phyloP scores from a whole-genome alignment of 2,888 invertebrate genomes.

The Agelastica alni region DNA sequence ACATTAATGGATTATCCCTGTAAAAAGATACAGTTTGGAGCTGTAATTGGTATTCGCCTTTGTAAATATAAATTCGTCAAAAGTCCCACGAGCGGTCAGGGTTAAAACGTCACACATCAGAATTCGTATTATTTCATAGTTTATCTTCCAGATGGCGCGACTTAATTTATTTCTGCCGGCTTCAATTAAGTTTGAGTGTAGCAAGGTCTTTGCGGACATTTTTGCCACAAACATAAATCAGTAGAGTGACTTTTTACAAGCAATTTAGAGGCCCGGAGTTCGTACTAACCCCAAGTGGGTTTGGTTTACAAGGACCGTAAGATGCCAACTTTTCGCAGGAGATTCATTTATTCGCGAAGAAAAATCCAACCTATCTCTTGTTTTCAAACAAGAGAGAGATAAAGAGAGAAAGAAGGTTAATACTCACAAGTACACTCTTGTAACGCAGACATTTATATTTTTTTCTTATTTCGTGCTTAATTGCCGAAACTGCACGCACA shows the following conservation, averaged over 20 bases:
- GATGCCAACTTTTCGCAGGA: conserved; percentile 23
- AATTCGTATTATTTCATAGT: conserved; percentile 17
- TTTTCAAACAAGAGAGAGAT: too few relatives aligned
- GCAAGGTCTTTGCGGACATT: conserved; percentile 24
- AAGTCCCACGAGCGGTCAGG: not conserved
- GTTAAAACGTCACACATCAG: conserved; percentile 6
- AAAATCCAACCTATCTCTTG: conserved; percentile 16
- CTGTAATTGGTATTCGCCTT: too few relatives aligned
- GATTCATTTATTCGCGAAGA: conserved; percentile 23
- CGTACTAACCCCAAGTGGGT: conserved; percentile 28
- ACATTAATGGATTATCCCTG: too few relatives aligned
- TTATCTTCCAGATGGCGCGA: conserved; percentile 6
- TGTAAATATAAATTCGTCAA: not conserved
- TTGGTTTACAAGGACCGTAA: conserved; percentile 22
- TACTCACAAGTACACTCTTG: too few relatives aligned
- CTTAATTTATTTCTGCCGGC: conserved; percentile 17
- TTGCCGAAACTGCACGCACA: too few relatives aligned
- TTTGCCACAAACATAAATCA: conserved; percentile 26
- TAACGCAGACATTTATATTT: too few relatives aligned
- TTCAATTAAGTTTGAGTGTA: conserved; percentile 28
- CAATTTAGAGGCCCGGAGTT: conserved; percentile 26
- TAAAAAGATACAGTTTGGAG: too few relatives aligned
- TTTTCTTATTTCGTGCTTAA: too few relatives aligned
- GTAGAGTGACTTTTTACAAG: conserved; percentile 30
- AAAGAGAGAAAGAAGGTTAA: too few relatives aligned